Conservation (phyloP, 2,888 invertebrate genomes). For the Acronicta psi region DNA sequence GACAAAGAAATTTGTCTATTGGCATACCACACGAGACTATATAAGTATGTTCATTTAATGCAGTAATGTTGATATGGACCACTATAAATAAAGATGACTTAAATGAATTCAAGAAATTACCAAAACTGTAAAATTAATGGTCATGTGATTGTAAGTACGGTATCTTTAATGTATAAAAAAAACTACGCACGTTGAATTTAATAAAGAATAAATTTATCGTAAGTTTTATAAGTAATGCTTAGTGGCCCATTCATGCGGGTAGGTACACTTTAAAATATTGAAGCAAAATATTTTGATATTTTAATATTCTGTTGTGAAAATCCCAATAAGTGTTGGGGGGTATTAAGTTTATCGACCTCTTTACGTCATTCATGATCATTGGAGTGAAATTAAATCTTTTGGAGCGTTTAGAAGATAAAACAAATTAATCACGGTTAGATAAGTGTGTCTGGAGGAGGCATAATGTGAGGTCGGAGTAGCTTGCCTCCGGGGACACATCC, state of each 20-base stretch:
- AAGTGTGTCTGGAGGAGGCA: constrained; percentile 77
- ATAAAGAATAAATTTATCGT: too few relatives aligned
- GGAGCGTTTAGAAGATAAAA: constrained; percentile 75
- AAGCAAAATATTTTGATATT: constrained; percentile 23
- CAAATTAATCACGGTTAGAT: constrained; percentile 85
- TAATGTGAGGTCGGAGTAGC: constrained; percentile 71
- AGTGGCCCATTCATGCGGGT: constrained; percentile 15
- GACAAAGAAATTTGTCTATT: too few relatives aligned
- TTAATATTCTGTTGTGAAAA: constrained; percentile 28
- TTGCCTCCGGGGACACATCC: constrained; percentile 74
- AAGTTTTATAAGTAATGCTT: background rate
- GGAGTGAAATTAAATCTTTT: constrained; percentile 66
- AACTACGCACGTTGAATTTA: too few relatives aligned
- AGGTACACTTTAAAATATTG: constrained; percentile 32
- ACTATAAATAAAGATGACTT: too few relatives aligned
- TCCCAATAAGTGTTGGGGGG: constrained; percentile 30
- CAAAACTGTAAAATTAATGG: too few relatives aligned
- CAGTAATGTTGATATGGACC: too few relatives aligned
- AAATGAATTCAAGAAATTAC: too few relatives aligned
- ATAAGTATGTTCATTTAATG: too few relatives aligned
- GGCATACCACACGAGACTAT: too few relatives aligned
- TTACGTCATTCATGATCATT: constrained; percentile 59
- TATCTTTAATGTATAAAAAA: too few relatives aligned
- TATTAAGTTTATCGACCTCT: constrained; percentile 48
- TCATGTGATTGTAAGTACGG: too few relatives aligned